These are phyloP conservation scores for Sciurus niger DNA, from an alignment of 2,113 vertebrate genomes.

Conservation along the genomic window DNA sequence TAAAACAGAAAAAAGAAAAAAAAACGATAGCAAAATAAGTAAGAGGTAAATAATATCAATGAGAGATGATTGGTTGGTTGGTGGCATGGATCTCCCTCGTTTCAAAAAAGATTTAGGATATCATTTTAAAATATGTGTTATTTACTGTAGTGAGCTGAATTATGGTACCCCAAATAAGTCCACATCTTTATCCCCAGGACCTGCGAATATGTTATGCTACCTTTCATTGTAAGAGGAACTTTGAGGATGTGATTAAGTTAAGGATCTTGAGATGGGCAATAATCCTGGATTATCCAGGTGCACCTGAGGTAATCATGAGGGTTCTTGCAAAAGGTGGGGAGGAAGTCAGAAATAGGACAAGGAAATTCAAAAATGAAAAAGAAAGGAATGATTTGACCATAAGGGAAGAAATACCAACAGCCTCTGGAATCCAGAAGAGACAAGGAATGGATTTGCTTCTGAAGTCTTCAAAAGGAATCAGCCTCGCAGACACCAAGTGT, in stretches of 20 bases:
- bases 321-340: not conserved
- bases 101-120: not conserved
- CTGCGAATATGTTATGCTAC: not conserved
- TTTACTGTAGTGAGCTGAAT: not conserved
- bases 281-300: not conserved
- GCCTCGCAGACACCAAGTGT: not conserved
- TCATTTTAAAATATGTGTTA: not conserved
- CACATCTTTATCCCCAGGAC: not conserved
- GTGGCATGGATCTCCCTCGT: not conserved
- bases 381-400: not conserved
- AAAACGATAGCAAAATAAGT: not conserved
- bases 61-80: not conserved
- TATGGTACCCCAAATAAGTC: not conserved
- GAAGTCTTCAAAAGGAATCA: not conserved
- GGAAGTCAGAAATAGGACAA: not conserved
- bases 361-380: not conserved
- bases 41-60: not conserved
- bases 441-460: not conserved
- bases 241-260: slow-evolving; percentile 13
- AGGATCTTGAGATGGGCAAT: not conserved
- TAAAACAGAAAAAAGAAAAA: too few species aligned
- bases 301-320: not conserved
- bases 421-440: not conserved
- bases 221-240: not conserved
- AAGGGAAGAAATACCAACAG: not conserved